phyloP scores from a whole-genome alignment of 2,888 invertebrate genomes.

The Parnassius mnemosyne region DNA sequence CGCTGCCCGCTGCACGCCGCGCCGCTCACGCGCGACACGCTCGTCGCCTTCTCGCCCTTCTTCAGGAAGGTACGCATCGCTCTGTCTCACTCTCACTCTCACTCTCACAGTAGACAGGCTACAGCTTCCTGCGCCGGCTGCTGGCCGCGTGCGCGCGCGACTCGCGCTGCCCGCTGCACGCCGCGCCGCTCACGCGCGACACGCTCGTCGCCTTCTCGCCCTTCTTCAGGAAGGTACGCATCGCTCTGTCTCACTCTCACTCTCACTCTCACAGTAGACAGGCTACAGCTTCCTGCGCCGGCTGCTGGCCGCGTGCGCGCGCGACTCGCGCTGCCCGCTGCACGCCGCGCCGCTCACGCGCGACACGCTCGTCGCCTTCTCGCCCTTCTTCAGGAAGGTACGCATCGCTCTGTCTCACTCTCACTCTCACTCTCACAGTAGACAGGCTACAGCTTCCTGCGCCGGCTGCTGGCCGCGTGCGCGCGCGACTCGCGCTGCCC shows the following conservation, averaged over 20 bases:
- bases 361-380: slow-evolving; percentile 86
- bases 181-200: slow-evolving; percentile 82
- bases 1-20: slow-evolving; percentile 84
- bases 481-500: slow-evolving; percentile 59
- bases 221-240: slow-evolving; percentile 86
- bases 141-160: slow-evolving; percentile 86
- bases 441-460: slow-evolving; percentile 67
- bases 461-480: slow-evolving; percentile 81
- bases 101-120: not conserved
- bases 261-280: not conserved
- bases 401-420: not conserved
- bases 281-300: slow-evolving; percentile 82
- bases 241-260: not conserved
- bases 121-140: slow-evolving; percentile 84
- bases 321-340: slow-evolving; percentile 86
- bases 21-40: slow-evolving; percentile 83
- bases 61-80: slow-evolving; percentile 83
- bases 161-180: slow-evolving; percentile 85
- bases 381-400: slow-evolving; percentile 90
- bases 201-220: slow-evolving; percentile 88
- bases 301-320: slow-evolving; percentile 85
- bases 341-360: slow-evolving; percentile 82
- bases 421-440: not conserved
- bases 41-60: slow-evolving; percentile 90
- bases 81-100: not conserved